phyloP scores from a whole-genome alignment of 2,888 invertebrate species.

The Limnephilus lunatus region DNA sequence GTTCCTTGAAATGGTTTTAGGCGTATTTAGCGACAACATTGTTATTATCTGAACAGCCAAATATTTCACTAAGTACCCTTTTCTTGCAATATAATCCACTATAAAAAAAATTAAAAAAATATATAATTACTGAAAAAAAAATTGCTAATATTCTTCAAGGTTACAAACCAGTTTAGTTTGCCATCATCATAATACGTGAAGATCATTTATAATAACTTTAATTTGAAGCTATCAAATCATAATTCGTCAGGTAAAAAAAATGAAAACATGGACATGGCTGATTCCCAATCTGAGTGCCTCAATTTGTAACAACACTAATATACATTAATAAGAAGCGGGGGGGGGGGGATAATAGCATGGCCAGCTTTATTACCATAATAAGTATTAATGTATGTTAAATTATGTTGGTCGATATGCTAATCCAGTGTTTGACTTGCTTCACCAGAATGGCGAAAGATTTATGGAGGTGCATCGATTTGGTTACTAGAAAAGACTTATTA shows the following conservation, averaged over 20 bases:
- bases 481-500: too few species aligned
- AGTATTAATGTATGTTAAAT: neutral
- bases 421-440: neutral
- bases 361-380: neutral
- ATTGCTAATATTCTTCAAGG: neutral
- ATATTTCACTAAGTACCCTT: too few species aligned
- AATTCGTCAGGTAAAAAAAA: neutral
- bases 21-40: too few species aligned
- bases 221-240: neutral
- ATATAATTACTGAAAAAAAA: neutral
- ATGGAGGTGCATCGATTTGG: neutral
- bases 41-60: too few species aligned
- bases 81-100: too few species aligned
- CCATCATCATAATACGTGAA: neutral
- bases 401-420: neutral
- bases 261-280: neutral
- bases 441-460: neutral
- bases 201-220: neutral
- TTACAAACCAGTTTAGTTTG: neutral
- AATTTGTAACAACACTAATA: constrained; percentile 2
- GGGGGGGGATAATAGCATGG: neutral
- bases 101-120: too few species aligned
- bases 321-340: neutral
- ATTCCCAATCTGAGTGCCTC: neutral
- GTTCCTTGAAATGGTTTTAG: too few species aligned